Conservation (phyloP, 1,140 invertebrate species). For the Drosophila tristis region DNA sequence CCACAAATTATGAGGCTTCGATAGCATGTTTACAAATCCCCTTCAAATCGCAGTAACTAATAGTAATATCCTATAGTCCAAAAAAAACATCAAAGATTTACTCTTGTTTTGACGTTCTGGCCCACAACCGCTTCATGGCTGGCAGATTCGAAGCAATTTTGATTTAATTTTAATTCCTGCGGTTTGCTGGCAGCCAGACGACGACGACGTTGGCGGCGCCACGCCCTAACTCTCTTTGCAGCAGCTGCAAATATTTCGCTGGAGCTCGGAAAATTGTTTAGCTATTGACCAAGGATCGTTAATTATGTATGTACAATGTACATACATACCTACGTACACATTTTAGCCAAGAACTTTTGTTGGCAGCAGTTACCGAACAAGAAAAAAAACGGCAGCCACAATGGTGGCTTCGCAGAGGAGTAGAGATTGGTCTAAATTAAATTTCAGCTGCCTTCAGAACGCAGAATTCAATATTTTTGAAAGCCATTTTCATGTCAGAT, state of each 20-base stretch:
- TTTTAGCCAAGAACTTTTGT: conserved; percentile 34
- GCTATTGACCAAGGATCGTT: conserved; percentile 49
- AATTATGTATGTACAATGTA: conserved; percentile 31
- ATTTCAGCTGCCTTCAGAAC: conserved; percentile 18
- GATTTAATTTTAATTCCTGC: conserved; percentile 69
- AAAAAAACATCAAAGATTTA: too few species aligned
- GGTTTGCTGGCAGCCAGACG: conserved; percentile 32
- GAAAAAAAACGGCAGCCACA: conserved; percentile 3
- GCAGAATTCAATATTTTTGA: conserved; percentile 17
- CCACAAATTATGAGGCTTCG: too few species aligned
- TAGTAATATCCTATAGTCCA: too few species aligned
- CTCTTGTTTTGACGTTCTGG: too few species aligned
- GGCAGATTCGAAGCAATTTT: conserved; percentile 32
- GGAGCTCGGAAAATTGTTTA: conserved; percentile 48
- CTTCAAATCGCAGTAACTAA: not conserved
- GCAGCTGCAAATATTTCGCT: conserved; percentile 41
- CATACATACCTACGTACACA: not conserved
- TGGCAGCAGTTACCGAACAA: conserved; percentile 20
- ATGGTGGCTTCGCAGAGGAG: too few species aligned
- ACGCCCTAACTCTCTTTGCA: conserved; percentile 1
- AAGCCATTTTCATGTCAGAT: conserved; percentile 12
- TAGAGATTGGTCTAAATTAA: conserved; percentile 17
- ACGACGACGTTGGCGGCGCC: conserved; percentile 11
- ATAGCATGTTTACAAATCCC: too few species aligned
- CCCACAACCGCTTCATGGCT: too few species aligned